Evolutionary conservation across 2,888 invertebrate species (phyloP).

Genomic region (Spatulosminthurus flaviceps): DNA sequence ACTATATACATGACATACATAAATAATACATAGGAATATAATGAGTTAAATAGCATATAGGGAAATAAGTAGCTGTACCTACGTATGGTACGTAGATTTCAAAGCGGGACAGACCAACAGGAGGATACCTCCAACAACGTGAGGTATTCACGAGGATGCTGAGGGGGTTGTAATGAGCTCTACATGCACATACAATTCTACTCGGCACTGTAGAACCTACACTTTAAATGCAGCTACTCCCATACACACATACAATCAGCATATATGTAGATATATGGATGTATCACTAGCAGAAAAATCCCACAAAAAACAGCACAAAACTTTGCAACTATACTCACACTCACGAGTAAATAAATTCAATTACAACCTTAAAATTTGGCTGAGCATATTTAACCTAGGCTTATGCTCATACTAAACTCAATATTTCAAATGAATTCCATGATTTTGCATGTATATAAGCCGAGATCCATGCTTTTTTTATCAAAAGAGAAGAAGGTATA

Average conservation of each 20-base stretch:
- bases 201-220: too few relatives aligned
- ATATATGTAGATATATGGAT: not conserved
- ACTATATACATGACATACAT: too few relatives aligned
- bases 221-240: too few relatives aligned
- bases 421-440: too few relatives aligned
- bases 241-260: too few relatives aligned
- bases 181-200: not conserved
- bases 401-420: too few relatives aligned
- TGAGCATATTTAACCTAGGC: not conserved
- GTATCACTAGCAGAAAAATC: not conserved
- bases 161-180: not conserved
- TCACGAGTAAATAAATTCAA: not conserved
- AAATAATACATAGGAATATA: too few relatives aligned
- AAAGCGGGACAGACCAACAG: constrained; percentile 3
- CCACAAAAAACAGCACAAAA: not conserved
- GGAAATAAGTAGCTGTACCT: not conserved
- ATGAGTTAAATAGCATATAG: too few relatives aligned
- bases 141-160: not conserved
- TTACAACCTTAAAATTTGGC: not conserved
- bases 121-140: not conserved
- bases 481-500: too few relatives aligned
- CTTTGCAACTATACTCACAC: not conserved
- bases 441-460: too few relatives aligned
- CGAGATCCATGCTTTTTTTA: too few relatives aligned
- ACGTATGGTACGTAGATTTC: not conserved